A percentile compares a stretch with the other conserved stretches of the same genome.
phyloP scores from a whole-genome alignment of 2,797 vertebrate genomes.

The Mus minutoides region DNA sequence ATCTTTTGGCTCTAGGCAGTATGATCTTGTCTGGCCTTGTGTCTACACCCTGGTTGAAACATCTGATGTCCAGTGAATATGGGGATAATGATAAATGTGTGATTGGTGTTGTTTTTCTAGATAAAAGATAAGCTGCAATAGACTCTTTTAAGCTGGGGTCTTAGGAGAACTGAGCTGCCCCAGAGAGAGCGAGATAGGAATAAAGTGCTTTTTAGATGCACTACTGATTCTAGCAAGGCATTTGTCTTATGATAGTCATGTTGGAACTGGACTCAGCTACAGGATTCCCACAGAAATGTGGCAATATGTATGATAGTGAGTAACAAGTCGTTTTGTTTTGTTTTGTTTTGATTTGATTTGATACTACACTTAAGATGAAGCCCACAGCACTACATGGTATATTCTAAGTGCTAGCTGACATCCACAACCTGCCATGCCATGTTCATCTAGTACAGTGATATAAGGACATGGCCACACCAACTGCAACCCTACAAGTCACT shows the following conservation, averaged over 20 bases:
- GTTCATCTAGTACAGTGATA: not conserved
- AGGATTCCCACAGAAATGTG: not conserved
- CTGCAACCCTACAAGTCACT: not conserved
- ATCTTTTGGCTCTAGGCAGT: accelerated
- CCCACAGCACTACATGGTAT: accelerated
- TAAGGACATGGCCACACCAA: not conserved
- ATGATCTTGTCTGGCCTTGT: not conserved
- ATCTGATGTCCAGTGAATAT: not conserved
- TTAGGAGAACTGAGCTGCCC: not conserved
- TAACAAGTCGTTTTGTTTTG: not conserved
- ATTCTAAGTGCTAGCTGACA: not conserved
- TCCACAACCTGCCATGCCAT: too few species aligned
- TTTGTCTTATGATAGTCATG: not conserved
- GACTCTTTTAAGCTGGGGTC: not conserved
- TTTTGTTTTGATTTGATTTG: too few species aligned
- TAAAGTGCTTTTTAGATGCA: not conserved
- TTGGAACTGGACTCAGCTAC: not conserved
- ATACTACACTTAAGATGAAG: too few species aligned
- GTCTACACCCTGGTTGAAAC: not conserved
- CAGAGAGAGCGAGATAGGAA: not conserved
- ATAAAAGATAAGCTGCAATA: not conserved
- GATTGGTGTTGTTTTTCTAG: not conserved
- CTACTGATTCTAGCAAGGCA: not conserved
- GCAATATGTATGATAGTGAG: not conserved
- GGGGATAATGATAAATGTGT: not conserved